These are phyloP conservation scores for Andrena camellia DNA, from an alignment of 2,888 invertebrate species.

Conservation along the genomic window DNA sequence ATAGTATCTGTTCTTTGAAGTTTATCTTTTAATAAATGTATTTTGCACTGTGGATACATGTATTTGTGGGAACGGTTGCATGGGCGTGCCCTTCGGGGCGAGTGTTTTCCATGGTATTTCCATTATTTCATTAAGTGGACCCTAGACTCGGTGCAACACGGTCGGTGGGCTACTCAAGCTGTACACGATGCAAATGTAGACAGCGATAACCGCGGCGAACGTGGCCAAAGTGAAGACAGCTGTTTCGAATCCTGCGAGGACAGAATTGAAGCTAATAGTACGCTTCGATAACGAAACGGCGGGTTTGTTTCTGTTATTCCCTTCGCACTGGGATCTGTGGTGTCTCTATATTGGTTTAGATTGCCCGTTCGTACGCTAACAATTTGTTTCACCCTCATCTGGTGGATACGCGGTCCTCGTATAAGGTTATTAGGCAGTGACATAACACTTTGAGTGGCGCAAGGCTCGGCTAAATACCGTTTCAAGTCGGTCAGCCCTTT, in stretches of 20 bases:
- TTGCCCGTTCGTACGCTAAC: constrained; percentile 4
- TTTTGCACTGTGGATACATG: not conserved
- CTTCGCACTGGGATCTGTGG: not conserved
- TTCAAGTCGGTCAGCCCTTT: too few species aligned
- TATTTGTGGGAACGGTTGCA: not conserved
- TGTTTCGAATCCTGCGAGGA: constrained; percentile 72
- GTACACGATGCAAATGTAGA: constrained; percentile 77
- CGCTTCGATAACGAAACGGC: not conserved
- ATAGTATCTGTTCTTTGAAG: not conserved
- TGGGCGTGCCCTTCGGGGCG: not conserved
- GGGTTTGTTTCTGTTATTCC: constrained; percentile 5
- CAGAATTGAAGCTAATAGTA: not conserved
- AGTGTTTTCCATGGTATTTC: not conserved
- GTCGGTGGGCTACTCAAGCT: constrained; percentile 74
- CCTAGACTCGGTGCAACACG: constrained; percentile 39
- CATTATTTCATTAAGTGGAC: constrained; percentile 2
- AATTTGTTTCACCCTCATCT: not conserved
- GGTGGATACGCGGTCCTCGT: too few species aligned
- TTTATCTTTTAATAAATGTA: not conserved
- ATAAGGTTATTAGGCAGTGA: too few species aligned
- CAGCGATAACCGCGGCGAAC: constrained; percentile 73
- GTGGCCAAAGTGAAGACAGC: constrained; percentile 77
- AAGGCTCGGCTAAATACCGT: too few species aligned
- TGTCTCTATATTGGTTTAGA: constrained; percentile 8
- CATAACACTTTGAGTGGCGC: too few species aligned